Conservation (phyloP, 2,113 vertebrate species). For the Calyptommatus sinebrachiatus region DNA sequence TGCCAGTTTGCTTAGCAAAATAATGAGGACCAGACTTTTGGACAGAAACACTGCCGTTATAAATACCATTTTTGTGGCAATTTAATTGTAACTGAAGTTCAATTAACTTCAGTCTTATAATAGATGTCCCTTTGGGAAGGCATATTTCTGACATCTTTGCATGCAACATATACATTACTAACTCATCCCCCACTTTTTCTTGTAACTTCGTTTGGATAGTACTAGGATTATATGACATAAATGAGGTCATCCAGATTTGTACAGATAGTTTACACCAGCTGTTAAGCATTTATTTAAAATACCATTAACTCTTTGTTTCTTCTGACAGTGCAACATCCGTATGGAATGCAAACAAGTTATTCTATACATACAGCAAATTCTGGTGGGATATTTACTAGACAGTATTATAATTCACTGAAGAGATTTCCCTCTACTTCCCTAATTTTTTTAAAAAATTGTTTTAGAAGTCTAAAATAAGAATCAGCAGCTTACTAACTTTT, state of each 20-base stretch:
- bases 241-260: conserved; percentile 55
- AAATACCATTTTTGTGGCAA: conserved; percentile 45
- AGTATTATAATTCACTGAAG: background rate
- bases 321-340: conserved; percentile 5
- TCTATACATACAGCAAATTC: background rate
- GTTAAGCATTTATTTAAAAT: conserved; percentile 35
- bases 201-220: conserved; percentile 45
- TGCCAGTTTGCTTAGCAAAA: conserved; percentile 32
- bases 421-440: background rate
- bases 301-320: conserved; percentile 48
- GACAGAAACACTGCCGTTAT: conserved; percentile 46
- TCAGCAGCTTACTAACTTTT: background rate
- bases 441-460: background rate
- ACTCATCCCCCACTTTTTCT: conserved; percentile 27
- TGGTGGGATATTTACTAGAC: background rate
- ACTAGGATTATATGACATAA: conserved; percentile 49
- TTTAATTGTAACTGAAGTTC: conserved; percentile 32
- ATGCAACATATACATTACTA: conserved; percentile 51
- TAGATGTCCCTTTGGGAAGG: conserved; percentile 36
- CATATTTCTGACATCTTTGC: conserved; percentile 47
- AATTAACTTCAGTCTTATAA: conserved; percentile 29
- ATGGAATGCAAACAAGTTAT: conserved; percentile 7
- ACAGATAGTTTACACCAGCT: conserved; percentile 48
- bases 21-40: conserved; percentile 32
- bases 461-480: background rate